A percentile compares a stretch with the other conserved stretches of the same genome.
Conservation (phyloP, 1,140 invertebrate species). For the Drosophila willistoni region DNA sequence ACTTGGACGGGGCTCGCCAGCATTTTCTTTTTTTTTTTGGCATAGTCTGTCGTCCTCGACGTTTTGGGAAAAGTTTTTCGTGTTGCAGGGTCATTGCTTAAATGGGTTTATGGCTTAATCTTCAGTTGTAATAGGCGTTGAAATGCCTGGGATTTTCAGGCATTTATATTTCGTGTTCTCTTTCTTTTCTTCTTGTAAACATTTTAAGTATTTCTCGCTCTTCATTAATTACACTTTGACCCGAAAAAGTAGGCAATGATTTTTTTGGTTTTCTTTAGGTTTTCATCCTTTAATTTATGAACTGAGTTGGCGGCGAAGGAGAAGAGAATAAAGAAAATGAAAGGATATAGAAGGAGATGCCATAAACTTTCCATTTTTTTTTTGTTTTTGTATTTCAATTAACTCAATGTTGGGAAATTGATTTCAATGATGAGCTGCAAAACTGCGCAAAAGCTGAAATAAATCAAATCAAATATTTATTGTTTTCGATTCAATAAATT, state of each 20-base stretch:
- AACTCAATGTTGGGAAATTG: conserved; percentile 66
- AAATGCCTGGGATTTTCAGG: conserved; percentile 60
- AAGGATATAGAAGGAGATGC: background rate
- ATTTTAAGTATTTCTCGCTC: conserved; percentile 39
- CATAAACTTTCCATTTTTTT: conserved; percentile 32
- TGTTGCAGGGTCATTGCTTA: conserved; percentile 70
- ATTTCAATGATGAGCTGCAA: conserved; percentile 57
- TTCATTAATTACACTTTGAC: conserved; percentile 61
- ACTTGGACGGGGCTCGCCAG: background rate
- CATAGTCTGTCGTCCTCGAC: conserved; percentile 28
- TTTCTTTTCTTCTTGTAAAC: conserved; percentile 18
- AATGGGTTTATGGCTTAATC: conserved; percentile 80
- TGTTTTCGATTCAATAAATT: conserved; percentile 81
- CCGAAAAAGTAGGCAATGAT: conserved; percentile 44
- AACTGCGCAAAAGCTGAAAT: conserved; percentile 49
- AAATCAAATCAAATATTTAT: conserved; percentile 82
- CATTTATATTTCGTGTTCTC: conserved; percentile 26
- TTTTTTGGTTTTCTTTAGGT: background rate
- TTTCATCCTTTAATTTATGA: conserved; percentile 18
- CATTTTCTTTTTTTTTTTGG: background rate
- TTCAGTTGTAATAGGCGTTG: conserved; percentile 77
- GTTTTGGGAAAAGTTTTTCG: conserved; percentile 51
- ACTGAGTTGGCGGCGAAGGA: background rate
- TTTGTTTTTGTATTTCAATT: conserved; percentile 63
- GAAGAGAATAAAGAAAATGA: background rate